Evolutionary conservation across 2,113 vertebrate species (phyloP).

Genomic region (Puntigrus tetrazona): DNA sequence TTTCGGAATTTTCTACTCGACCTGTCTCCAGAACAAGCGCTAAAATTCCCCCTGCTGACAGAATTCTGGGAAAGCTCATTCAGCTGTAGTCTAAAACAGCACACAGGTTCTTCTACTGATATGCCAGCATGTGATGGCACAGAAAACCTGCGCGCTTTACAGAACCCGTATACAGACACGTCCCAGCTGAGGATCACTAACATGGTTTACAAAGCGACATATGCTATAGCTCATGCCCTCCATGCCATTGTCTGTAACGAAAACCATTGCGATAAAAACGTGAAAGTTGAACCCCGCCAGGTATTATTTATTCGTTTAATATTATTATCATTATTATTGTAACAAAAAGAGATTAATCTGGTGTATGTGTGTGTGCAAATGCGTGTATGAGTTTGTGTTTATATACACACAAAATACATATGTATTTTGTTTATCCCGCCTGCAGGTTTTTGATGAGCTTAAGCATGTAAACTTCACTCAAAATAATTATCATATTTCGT

Average conservation of each 20-base stretch:
- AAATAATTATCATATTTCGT: constrained; percentile 68
- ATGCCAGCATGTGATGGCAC: constrained; percentile 63
- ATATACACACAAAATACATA: neutral
- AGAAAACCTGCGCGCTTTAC: constrained; percentile 60
- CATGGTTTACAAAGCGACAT: constrained; percentile 75
- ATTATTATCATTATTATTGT: no score
- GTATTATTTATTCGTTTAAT: constrained; percentile 50
- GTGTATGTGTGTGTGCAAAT: no score
- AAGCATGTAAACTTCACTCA: constrained; percentile 63
- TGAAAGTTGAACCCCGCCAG: constrained; percentile 56
- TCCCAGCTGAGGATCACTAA: constrained; percentile 70
- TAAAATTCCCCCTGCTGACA: constrained; percentile 58
- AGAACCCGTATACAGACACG: constrained; percentile 68
- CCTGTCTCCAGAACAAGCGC: constrained; percentile 54
- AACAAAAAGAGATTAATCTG: no score
- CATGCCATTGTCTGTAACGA: constrained; percentile 61
- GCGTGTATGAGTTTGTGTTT: neutral
- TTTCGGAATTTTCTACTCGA: constrained; percentile 68
- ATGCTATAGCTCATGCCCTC: constrained; percentile 72
- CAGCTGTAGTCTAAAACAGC: constrained; percentile 59
- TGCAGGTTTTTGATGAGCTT: constrained; percentile 64
- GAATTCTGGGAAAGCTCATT: constrained; percentile 73
- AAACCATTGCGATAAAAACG: constrained; percentile 57
- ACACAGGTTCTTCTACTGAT: neutral
- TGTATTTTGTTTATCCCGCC: neutral